A percentile compares a stretch with the other conserved stretches of the same genome.
Conservation (phyloP, 2,113 vertebrate species). For the Eubucco bourcierii region DNA sequence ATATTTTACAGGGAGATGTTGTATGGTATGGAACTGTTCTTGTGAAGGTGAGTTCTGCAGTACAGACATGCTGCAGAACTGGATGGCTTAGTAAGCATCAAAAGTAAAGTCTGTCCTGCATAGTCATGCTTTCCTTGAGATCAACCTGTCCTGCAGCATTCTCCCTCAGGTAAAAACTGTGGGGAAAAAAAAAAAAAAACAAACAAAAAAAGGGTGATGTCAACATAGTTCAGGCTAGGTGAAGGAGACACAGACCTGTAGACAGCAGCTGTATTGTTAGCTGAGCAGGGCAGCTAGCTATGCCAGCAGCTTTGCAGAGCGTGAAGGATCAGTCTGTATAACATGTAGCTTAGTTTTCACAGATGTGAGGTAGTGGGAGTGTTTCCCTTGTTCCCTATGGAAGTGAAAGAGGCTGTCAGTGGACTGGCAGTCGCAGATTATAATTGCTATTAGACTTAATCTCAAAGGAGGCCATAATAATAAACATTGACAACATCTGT, state of each 20-base stretch:
- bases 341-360: background rate
- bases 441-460: background rate
- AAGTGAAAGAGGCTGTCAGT: background rate
- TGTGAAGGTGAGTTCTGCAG: background rate
- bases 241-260: background rate
- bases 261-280: background rate
- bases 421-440: background rate
- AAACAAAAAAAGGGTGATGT: background rate
- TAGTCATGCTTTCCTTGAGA: fast-evolving
- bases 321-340: background rate
- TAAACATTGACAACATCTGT: conserved; percentile 13
- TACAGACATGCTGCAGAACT: background rate
- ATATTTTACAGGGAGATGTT: background rate
- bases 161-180: background rate
- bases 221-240: fast-evolving
- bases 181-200: no score
- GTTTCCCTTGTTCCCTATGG: background rate
- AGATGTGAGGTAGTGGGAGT: background rate
- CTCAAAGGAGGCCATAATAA: conserved; percentile 41
- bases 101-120: background rate
- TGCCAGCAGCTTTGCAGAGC: background rate
- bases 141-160: background rate
- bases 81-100: background rate
- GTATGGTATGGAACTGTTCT: background rate
- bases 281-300: background rate